Conservation (phyloP, 2,888 invertebrate genomes). For the Tribolium freemani region DNA sequence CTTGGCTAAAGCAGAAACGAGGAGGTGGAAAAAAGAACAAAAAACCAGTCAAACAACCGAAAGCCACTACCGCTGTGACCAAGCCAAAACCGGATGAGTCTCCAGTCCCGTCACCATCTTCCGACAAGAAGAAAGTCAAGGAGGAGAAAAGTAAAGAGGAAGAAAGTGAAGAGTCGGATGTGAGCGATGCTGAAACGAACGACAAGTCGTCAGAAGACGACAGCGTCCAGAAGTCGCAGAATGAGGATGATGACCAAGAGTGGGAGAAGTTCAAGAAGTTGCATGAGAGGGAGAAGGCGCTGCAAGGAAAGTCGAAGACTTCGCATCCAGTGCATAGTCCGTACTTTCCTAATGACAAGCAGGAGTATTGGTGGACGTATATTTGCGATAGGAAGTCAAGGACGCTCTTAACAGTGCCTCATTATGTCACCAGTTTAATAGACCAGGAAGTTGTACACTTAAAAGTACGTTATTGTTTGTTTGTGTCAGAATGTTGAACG, state of each 20-base stretch:
- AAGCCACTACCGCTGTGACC: constrained; percentile 47
- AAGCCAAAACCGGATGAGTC: constrained; percentile 56
- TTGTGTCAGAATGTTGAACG: not conserved
- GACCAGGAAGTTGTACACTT: constrained; percentile 92
- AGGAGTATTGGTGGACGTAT: constrained; percentile 99
- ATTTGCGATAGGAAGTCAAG: constrained; percentile 95
- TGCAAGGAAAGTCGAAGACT: constrained; percentile 93
- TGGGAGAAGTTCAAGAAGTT: constrained; percentile 95
- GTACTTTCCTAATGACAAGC: constrained; percentile 93
- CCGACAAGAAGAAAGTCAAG: constrained; percentile 53
- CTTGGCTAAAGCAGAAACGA: constrained; percentile 85
- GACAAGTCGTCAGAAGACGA: constrained; percentile 66
- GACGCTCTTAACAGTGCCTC: constrained; percentile 92
- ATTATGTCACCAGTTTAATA: constrained; percentile 93
- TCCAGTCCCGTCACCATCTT: constrained; percentile 54
- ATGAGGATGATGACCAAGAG: constrained; percentile 73
- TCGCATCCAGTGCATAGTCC: constrained; percentile 99
- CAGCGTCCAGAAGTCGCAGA: constrained; percentile 56
- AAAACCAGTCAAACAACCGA: constrained; percentile 69
- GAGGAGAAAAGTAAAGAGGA: constrained; percentile 54
- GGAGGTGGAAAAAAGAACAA: constrained; percentile 74
- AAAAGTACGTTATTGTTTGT: constrained; percentile 68
- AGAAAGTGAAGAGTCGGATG: constrained; percentile 68
- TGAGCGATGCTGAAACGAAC: constrained; percentile 68
- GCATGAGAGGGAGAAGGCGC: constrained; percentile 85